phyloP scores from a whole-genome alignment of 2,113 vertebrate genomes.

The Rhinolophus sinicus region DNA sequence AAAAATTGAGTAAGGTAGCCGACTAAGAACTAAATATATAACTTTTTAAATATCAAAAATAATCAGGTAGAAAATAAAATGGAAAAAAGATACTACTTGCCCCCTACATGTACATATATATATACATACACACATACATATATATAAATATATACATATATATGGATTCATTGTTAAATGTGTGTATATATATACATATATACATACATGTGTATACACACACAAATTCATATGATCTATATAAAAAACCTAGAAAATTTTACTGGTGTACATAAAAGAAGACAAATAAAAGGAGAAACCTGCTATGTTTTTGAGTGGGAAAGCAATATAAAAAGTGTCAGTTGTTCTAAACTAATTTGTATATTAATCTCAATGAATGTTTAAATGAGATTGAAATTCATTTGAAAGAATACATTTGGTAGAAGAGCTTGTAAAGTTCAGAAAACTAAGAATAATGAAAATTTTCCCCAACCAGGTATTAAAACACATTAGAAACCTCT shows the following conservation, averaged over 20 bases:
- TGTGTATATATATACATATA: too few relatives aligned
- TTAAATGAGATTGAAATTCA: slow-evolving; percentile 39
- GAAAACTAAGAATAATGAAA: slow-evolving; percentile 8
- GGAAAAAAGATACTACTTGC: not conserved
- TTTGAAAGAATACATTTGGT: slow-evolving; percentile 30
- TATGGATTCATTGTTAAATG: slow-evolving; percentile 34
- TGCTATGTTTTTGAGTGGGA: not conserved
- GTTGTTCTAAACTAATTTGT: not conserved
- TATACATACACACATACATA: not conserved
- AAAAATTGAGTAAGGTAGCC: not conserved
- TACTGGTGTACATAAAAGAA: not conserved
- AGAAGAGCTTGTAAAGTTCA: not conserved
- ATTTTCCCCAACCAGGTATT: not conserved
- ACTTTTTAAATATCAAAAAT: not conserved
- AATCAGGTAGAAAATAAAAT: slow-evolving; percentile 24
- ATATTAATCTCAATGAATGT: not conserved
- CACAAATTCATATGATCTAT: not conserved
- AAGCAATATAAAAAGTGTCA: slow-evolving; percentile 3
- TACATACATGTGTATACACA: not conserved
- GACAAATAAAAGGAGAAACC: not conserved
- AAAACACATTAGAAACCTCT: not conserved
- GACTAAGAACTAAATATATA: not conserved
- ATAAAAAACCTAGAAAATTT: not conserved
- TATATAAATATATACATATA: not conserved
- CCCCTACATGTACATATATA: not conserved